A percentile compares a stretch with the other conserved stretches of the same genome.
These are phyloP conservation scores for Aspidapion aeneum DNA, from an alignment of 2,888 invertebrate species.

Conservation along the genomic window DNA sequence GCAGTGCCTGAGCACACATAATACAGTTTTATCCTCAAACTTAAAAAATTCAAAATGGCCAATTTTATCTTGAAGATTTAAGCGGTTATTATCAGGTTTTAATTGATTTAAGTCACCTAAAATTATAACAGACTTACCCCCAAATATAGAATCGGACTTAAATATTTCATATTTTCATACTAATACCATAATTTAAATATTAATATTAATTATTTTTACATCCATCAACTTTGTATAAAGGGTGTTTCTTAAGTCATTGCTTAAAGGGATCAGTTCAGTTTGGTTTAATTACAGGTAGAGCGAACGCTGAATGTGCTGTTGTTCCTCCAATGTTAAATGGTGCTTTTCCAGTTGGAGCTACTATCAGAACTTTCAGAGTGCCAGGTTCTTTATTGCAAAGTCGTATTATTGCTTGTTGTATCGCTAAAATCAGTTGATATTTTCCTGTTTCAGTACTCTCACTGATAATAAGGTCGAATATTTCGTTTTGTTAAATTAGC, in stretches of 20 bases:
- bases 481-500: not conserved
- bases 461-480: not conserved
- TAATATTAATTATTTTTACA: constrained; percentile 15
- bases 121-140: not conserved
- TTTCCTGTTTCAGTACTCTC: constrained; percentile 9
- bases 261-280: constrained; percentile 4
- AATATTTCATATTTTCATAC: constrained; percentile 9
- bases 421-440: constrained; percentile 6
- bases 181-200: constrained; percentile 14
- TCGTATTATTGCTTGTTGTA: constrained; percentile 7
- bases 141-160: constrained; percentile 4
- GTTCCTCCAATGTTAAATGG: constrained; percentile 13
- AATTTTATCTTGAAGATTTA: too few species aligned
- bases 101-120: too few species aligned
- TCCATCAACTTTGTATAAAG: constrained; percentile 6
- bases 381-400: constrained; percentile 12
- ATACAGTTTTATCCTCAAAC: too few species aligned
- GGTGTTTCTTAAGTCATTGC: constrained; percentile 9
- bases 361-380: constrained; percentile 11
- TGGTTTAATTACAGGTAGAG: constrained; percentile 11
- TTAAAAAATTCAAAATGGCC: too few species aligned
- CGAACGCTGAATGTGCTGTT: constrained; percentile 13
- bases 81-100: too few species aligned
- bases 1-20: too few species aligned
- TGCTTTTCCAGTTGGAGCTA: constrained; percentile 19